Evolutionary conservation across 2,888 invertebrate species (phyloP).

Genomic region (Chloroclysta siterata): DNA sequence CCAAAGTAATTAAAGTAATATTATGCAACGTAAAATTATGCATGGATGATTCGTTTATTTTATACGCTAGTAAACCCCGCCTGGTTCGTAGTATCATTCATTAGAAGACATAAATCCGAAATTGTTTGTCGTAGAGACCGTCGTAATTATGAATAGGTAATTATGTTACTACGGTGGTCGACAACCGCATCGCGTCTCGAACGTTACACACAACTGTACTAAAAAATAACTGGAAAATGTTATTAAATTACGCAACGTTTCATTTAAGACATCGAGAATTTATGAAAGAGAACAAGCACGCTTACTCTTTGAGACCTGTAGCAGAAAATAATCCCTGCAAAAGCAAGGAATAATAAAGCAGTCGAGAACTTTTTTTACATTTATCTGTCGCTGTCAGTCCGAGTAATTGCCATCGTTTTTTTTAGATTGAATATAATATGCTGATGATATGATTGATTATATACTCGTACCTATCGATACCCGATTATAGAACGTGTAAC

Average conservation of each 20-base stretch:
- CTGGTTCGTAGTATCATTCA: constrained; percentile 55
- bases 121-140: constrained; percentile 69
- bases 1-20: constrained; percentile 19
- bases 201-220: constrained; percentile 24
- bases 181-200: constrained; percentile 55
- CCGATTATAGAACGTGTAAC: no score
- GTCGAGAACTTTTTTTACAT: no score
- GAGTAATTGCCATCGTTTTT: no score
- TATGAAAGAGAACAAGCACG: no score
- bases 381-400: no score
- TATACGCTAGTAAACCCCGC: constrained; percentile 45
- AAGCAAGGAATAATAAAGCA: background rate
- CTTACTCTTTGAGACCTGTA: no score
- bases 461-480: no score
- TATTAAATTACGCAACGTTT: constrained; percentile 6
- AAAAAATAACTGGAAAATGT: constrained; percentile 19
- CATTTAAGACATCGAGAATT: background rate
- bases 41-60: constrained; percentile 37
- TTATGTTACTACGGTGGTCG: constrained; percentile 70
- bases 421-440: no score
- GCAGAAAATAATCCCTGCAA: no score
- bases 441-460: no score
- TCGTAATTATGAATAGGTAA: constrained; percentile 70
- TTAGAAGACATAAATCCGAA: constrained; percentile 69
- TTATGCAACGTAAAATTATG: constrained; percentile 26